These are phyloP conservation scores for Thamnophis elegans DNA, from an alignment of 2,797 vertebrate genomes.

Conservation along the genomic window DNA sequence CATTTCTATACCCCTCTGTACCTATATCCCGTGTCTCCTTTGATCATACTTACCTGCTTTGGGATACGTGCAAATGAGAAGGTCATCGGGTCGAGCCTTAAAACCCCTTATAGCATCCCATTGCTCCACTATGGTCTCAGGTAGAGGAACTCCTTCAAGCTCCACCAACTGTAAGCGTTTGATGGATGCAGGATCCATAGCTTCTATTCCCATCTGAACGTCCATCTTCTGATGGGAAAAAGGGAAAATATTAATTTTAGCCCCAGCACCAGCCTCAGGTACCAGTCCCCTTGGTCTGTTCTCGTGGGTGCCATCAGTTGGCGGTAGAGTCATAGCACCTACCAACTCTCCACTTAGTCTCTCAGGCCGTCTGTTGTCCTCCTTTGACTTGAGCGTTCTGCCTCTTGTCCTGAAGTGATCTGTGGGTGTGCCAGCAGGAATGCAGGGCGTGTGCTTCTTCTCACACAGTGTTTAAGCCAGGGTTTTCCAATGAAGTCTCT, in stretches of 20 bases:
- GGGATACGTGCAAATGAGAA: slow-evolving; percentile 83
- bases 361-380: not conserved
- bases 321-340: not conserved
- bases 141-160: slow-evolving; percentile 61
- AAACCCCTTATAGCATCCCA: slow-evolving; percentile 74
- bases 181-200: not conserved
- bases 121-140: slow-evolving; percentile 26
- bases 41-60: slow-evolving; percentile 77
- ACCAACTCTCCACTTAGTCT: not conserved
- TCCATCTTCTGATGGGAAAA: not conserved
- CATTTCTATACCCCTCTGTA: not conserved
- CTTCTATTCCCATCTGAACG: not conserved
- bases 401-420: not conserved
- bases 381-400: not conserved
- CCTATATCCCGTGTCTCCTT: not conserved
- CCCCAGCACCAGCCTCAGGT: not conserved
- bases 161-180: not conserved
- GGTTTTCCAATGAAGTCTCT: not conserved
- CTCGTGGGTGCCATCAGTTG: not conserved
- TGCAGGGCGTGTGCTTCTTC: not conserved
- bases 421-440: not conserved
- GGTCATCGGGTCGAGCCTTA: slow-evolving; percentile 74
- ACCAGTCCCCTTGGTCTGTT: not conserved
- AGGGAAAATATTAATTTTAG: not conserved
- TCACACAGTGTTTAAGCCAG: not conserved